These are phyloP conservation scores for Ammodytes marinus DNA, from an alignment of 2,113 vertebrate species.

Conservation along the genomic window DNA sequence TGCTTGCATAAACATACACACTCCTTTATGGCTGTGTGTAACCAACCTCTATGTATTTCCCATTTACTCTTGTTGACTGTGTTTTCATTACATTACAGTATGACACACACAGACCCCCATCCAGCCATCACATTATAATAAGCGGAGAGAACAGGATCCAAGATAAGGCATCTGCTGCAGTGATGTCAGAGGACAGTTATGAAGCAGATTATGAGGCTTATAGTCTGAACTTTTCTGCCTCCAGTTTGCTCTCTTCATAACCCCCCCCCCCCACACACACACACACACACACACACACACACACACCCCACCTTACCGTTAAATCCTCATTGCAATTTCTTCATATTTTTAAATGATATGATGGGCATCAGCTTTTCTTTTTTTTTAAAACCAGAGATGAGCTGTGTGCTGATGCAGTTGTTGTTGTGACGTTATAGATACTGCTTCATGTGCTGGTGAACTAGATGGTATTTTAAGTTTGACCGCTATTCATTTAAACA, in stretches of 20 bases:
- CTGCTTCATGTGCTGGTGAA: neutral
- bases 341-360: too few species aligned
- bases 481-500: neutral
- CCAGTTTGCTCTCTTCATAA: conserved; percentile 35
- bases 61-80: neutral
- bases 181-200: conserved; percentile 75
- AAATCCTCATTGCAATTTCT: neutral
- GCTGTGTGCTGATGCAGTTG: neutral
- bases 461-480: neutral
- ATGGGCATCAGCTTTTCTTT: neutral
- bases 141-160: conserved; percentile 41
- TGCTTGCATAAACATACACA: neutral
- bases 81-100: conserved; percentile 50
- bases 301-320: conserved; percentile 15
- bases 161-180: conserved; percentile 68
- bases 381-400: neutral
- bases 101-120: conserved; percentile 46
- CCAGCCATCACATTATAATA: conserved; percentile 41
- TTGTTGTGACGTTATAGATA: neutral
- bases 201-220: conserved; percentile 69
- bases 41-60: neutral
- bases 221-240: conserved; percentile 51
- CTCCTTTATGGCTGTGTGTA: neutral
- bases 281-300: too few species aligned
- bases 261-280: too few species aligned